Evolutionary conservation across 1,140 invertebrate species (phyloP).

Genomic region (Nasonia giraulti): DNA sequence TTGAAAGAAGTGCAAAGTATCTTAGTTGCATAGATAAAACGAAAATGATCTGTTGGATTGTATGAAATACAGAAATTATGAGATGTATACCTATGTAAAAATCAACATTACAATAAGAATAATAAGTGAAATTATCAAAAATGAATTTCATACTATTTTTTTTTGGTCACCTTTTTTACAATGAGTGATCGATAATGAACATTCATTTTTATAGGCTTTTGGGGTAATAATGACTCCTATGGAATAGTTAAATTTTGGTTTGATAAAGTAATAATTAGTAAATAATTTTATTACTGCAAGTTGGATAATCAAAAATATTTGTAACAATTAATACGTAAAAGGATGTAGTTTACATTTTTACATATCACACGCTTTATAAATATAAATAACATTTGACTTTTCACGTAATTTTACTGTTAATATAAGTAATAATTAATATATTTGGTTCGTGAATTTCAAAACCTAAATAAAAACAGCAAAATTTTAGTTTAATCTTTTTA

Average conservation of each 20-base stretch:
- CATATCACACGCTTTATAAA: not conserved
- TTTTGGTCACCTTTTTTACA: not conserved
- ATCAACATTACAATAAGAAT: not conserved
- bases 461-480: not conserved
- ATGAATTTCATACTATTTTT: not conserved
- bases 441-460: not conserved
- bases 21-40: not conserved
- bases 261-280: not conserved
- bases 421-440: not conserved
- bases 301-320: not conserved
- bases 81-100: not conserved
- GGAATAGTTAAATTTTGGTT: not conserved
- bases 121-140: not conserved
- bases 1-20: not conserved
- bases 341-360: not conserved
- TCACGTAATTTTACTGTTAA: not conserved
- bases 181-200: not conserved
- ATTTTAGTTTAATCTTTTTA: not conserved
- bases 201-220: too few species aligned
- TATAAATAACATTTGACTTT: constrained; percentile 1
- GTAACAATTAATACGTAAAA: not conserved
- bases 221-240: too few species aligned
- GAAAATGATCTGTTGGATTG: not conserved
- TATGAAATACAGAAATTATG: not conserved
- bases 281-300: not conserved